Evolutionary conservation across 2,797 vertebrate genomes (phyloP), one percentile per base, ranked within the genome.

Genomic region (Uromys caudimaculatus): DNA sequence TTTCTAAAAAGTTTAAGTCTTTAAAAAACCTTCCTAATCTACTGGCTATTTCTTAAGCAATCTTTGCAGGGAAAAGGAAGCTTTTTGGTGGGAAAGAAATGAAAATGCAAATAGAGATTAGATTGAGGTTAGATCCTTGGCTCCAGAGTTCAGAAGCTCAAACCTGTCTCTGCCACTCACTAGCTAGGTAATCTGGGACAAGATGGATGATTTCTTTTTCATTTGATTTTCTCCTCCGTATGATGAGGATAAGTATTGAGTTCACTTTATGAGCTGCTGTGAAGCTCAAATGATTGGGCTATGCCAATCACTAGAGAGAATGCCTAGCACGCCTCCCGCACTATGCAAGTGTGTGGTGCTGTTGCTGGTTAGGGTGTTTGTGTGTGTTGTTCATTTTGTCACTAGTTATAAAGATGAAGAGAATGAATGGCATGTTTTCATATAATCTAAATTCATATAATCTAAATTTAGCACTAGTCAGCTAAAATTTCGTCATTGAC

Each of bases 1-100:
- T 95, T 92, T 82, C 52, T 6, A 73, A 81, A 44, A 88, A 41
- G 19, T 58, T 23, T 32, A 38, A 73, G 35, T 16, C n/a, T 93
- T 94, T 38, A 16, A 76, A 75, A 71, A 71, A 23, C 67, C 35
- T 71, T 54, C 64, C 64, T 71, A 7, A 71, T 67, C 32, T 85
- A 50, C 32, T 52, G 19, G 19, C n/a, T 56, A 56, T 32, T 75
- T n/a, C 21, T 89, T 90, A 73, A 92, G 84, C 21, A 27, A 52
- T 44, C 54, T 83, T 14, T 82, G 60, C 1, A 89, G 35, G 92
- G 75, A 3, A 3, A 69, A 92, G 60, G 6, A 94, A 89, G 50
- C n/a, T 1, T 41, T 93, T 12, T 84, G 60, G 91, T 90, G 78
- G 44, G 85, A 85, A 87, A 58, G 60, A 91, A 23, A 50, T 92